phyloP scores from a whole-genome alignment of 2,888 invertebrate species.

The Cenopis cana region DNA sequence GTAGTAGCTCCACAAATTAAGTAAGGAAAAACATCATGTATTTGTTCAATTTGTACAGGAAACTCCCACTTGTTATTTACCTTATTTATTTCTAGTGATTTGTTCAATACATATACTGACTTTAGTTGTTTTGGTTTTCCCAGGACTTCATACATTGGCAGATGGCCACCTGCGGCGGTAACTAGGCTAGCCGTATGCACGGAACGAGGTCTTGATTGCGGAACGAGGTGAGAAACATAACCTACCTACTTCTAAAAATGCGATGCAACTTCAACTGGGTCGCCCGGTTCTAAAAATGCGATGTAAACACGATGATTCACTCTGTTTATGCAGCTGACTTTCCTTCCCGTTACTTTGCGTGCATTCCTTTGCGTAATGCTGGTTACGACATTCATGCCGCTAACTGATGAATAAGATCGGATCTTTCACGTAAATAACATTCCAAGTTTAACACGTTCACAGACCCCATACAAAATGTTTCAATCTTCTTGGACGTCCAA shows the following conservation, averaged over 20 bases:
- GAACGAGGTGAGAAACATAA: conserved; percentile 73
- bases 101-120: conserved; percentile 39
- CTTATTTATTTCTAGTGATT: conserved; percentile 24
- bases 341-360: conserved; percentile 50
- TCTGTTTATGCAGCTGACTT: conserved; percentile 56
- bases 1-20: not conserved
- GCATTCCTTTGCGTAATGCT: conserved; percentile 49
- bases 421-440: conserved; percentile 15
- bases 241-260: conserved; percentile 55
- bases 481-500: too few species aligned
- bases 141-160: conserved; percentile 60
- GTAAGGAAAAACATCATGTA: conserved; percentile 36
- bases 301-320: conserved; percentile 62
- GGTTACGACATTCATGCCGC: conserved; percentile 38
- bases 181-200: conserved; percentile 68
- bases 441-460: not conserved
- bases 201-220: conserved; percentile 70
- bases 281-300: conserved; percentile 60
- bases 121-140: conserved; percentile 48
- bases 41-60: conserved; percentile 25
- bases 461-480: too few species aligned
- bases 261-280: conserved; percentile 55
- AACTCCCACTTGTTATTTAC: conserved; percentile 33
- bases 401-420: conserved; percentile 26
- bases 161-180: conserved; percentile 67